Evolutionary conservation across 1,140 invertebrate species (phyloP).

Genomic region (Hylaeus anthracinus): DNA sequence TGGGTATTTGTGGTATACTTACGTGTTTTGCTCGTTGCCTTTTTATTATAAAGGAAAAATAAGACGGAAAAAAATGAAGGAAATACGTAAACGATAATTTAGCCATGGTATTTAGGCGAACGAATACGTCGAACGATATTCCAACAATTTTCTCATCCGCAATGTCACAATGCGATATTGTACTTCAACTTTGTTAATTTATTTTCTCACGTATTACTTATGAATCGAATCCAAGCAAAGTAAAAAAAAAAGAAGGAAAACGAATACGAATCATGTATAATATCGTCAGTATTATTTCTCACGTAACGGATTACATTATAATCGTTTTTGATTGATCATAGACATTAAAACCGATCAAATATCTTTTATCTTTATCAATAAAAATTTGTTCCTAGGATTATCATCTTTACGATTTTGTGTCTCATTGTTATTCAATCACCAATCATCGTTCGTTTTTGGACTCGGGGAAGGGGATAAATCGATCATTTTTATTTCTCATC

Average conservation of each 20-base stretch:
- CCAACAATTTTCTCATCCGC: slow-evolving; percentile 24
- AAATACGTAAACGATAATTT: slow-evolving; percentile 28
- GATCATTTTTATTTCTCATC: neutral
- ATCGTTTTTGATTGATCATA: slow-evolving; percentile 58
- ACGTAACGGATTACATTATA: slow-evolving; percentile 57
- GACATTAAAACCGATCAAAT: slow-evolving; percentile 55
- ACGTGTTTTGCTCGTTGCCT: slow-evolving; percentile 59
- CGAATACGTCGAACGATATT: slow-evolving; percentile 13
- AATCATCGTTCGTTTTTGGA: neutral
- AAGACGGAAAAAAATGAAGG: slow-evolving; percentile 24
- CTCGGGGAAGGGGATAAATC: neutral
- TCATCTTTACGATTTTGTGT: slow-evolving; percentile 45
- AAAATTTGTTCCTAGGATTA: slow-evolving; percentile 68
- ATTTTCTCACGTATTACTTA: slow-evolving; percentile 53
- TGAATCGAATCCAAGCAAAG: slow-evolving; percentile 38
- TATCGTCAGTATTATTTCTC: slow-evolving; percentile 71
- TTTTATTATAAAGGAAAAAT: slow-evolving; percentile 55
- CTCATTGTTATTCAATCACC: slow-evolving; percentile 12
- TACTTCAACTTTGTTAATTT: slow-evolving; percentile 61
- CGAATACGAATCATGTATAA: slow-evolving; percentile 62
- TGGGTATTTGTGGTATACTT: slow-evolving; percentile 64
- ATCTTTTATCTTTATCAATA: slow-evolving; percentile 70
- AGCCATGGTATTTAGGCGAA: slow-evolving; percentile 20
- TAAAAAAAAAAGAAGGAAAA: slow-evolving; percentile 24
- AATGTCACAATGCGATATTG: slow-evolving; percentile 39